A percentile compares a stretch with the other conserved stretches of the same genome.
These are phyloP conservation scores for Virgularia gustaviana DNA, from an alignment of 92 coral and sea anemone genomes.

Conservation along the genomic window DNA sequence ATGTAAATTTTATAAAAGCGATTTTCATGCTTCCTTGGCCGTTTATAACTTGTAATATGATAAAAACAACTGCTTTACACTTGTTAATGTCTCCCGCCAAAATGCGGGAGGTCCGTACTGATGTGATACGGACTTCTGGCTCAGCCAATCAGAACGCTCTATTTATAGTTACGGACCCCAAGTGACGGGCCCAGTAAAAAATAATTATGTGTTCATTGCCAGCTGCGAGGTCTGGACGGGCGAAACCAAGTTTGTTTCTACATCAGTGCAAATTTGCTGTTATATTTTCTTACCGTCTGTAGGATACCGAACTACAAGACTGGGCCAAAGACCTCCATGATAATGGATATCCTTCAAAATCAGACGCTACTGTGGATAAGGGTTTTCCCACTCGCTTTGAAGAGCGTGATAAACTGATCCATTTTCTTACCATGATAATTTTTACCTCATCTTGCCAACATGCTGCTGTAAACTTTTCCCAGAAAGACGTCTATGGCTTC, in stretches of 20 bases:
- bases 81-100: no score
- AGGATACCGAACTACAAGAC: slow-evolving; percentile 4
- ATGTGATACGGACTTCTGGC: no score
- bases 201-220: no score
- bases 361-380: slow-evolving; percentile 56
- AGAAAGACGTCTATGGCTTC: background rate
- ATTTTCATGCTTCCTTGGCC: no score
- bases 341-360: slow-evolving; percentile 52
- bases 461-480: slow-evolving; percentile 16
- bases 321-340: slow-evolving; percentile 53
- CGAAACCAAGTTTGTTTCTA: background rate
- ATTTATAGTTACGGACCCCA: no score
- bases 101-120: no score
- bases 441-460: no score
- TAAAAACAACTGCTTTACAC: no score
- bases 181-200: no score
- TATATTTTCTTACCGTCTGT: background rate
- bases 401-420: slow-evolving; percentile 36
- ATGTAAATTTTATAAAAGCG: no score
- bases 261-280: background rate
- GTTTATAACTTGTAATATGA: no score
- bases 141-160: no score
- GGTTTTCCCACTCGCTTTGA: slow-evolving; percentile 36
- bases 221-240: background rate
- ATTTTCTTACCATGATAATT: slow-evolving; percentile 50